Conservation (phyloP, 2,113 vertebrate species). For the Oreochromis tanganicae region DNA sequence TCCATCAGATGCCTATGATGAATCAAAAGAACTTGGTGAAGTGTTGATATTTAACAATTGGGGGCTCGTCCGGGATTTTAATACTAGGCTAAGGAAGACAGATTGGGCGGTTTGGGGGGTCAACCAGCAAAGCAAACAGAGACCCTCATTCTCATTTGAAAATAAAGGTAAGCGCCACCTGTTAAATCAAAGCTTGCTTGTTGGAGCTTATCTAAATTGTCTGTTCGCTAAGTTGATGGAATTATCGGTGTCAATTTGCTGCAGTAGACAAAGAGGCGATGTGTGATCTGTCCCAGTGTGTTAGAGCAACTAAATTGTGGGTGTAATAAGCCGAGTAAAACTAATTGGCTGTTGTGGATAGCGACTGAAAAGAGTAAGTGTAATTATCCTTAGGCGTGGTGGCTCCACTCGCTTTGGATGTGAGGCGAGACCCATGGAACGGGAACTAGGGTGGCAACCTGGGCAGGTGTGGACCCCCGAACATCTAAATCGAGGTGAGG, state of each 20-base stretch:
- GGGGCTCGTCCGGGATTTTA: not conserved
- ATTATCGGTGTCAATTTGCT: not conserved
- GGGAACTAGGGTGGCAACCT: not conserved
- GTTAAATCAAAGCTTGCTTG: not conserved
- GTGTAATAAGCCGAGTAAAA: not conserved
- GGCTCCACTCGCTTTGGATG: not conserved
- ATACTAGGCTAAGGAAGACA: not conserved
- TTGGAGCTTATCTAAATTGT: not conserved
- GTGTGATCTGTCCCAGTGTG: not conserved
- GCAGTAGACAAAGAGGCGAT: not conserved
- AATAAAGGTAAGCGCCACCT: not conserved
- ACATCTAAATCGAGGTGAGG: not conserved
- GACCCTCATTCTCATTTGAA: not conserved
- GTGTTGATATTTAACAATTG: not conserved
- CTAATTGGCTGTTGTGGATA: not conserved
- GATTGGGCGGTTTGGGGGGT: fast-evolving
- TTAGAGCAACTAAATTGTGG: not conserved
- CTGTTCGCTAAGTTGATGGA: fast-evolving
- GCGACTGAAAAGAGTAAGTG: not conserved
- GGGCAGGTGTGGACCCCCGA: not conserved
- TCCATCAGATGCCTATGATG: fast-evolving
- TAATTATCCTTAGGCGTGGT: not conserved
- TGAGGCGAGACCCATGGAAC: not conserved
- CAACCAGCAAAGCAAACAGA: not conserved
- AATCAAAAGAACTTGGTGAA: not conserved